phyloP scores from a whole-genome alignment of 2,113 vertebrate genomes.

The Maylandia zebra region DNA sequence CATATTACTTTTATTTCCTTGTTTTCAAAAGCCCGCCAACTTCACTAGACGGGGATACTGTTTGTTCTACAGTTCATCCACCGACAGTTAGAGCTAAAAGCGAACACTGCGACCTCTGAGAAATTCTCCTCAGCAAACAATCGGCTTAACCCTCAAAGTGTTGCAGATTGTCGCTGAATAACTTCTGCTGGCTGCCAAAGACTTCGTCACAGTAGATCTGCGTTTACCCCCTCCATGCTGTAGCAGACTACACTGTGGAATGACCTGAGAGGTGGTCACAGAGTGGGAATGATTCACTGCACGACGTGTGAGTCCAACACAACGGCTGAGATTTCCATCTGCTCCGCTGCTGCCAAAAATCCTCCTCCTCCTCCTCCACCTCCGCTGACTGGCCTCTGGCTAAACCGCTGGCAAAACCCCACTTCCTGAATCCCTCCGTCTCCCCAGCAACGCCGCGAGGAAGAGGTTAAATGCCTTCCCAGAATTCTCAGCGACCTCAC shows the following conservation, averaged over 20 bases:
- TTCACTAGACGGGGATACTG: not conserved
- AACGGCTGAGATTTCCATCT: slow-evolving; percentile 47
- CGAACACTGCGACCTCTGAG: not conserved
- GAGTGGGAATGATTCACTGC: not conserved
- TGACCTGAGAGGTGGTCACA: not conserved
- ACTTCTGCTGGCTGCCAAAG: not conserved
- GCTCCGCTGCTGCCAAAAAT: slow-evolving; percentile 11
- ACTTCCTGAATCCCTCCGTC: slow-evolving; percentile 45
- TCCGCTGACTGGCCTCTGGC: not conserved
- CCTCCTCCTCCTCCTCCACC: not conserved
- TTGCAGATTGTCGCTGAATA: not conserved
- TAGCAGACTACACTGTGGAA: not conserved
- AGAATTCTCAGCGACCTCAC: slow-evolving; percentile 20
- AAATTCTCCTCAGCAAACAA: not conserved
- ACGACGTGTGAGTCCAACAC: not conserved
- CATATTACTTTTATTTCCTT: not conserved
- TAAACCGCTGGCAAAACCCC: slow-evolving; percentile 33
- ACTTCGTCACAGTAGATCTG: not conserved
- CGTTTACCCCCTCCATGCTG: not conserved
- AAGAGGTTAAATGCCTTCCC: slow-evolving; percentile 46
- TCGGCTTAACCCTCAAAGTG: not conserved
- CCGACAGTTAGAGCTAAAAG: not conserved
- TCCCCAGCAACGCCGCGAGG: slow-evolving; percentile 31
- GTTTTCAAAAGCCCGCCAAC: not conserved
- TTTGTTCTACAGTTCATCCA: not conserved